Conservation (phyloP, 2,113 vertebrate species). For the Ellobius talpinus region DNA sequence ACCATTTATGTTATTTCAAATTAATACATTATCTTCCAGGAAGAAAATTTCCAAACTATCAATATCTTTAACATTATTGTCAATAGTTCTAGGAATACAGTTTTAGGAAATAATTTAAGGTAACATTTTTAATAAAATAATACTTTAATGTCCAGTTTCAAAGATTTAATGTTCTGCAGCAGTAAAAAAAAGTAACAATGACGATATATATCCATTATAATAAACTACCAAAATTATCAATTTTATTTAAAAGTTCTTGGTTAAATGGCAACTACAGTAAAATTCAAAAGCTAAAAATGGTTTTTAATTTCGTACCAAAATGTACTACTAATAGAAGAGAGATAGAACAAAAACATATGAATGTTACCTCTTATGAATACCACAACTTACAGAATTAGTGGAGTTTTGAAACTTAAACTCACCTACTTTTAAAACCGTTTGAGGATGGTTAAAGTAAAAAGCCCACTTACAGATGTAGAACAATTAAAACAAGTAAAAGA, state of each 20-base stretch:
- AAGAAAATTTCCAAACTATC: neutral
- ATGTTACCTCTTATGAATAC: neutral
- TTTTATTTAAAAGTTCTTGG: neutral
- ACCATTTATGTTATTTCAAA: neutral
- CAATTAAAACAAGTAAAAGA: neutral
- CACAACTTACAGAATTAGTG: neutral
- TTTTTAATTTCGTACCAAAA: conserved; percentile 50
- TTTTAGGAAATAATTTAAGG: neutral
- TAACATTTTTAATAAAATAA: neutral
- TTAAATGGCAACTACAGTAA: neutral
- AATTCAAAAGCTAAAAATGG: neutral
- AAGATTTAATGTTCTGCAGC: neutral
- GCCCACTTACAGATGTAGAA: neutral
- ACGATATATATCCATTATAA: neutral
- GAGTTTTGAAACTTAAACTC: neutral
- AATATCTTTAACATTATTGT: conserved; percentile 24
- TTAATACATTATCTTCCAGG: neutral
- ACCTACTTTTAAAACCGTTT: neutral
- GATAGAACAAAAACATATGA: neutral
- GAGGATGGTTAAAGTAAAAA: neutral
- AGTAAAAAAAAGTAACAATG: neutral
- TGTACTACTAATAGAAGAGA: neutral
- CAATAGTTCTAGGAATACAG: conserved; percentile 18
- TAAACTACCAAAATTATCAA: conserved; percentile 2
- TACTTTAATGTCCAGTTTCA: neutral